Evolutionary conservation across 2,113 vertebrate genomes (phyloP).

Genomic region (Seriola quinqueradiata): DNA sequence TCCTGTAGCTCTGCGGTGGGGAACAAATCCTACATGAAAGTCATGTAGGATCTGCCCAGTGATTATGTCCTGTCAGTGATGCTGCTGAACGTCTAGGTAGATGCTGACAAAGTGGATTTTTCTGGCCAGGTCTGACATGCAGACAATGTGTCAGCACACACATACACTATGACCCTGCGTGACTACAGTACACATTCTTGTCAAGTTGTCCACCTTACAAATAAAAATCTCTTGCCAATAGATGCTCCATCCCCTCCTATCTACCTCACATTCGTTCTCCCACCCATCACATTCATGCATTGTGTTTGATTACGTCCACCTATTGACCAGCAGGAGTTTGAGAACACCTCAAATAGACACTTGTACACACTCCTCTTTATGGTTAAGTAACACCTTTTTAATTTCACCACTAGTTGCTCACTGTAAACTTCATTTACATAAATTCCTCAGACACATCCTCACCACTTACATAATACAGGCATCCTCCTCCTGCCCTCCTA

Average conservation of each 20-base stretch:
- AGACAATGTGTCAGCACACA: constrained; percentile 24
- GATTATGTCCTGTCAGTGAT: constrained; percentile 45
- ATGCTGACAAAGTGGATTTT: constrained; percentile 59
- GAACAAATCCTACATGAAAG: constrained; percentile 4
- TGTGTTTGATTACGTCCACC: background rate
- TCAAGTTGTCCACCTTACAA: too few relatives aligned
- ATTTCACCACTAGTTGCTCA: background rate
- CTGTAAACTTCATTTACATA: background rate
- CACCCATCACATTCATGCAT: background rate
- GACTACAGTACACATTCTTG: too few relatives aligned
- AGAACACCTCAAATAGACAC: background rate
- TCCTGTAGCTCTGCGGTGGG: constrained; percentile 16
- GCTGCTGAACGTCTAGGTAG: constrained; percentile 39
- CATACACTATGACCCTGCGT: background rate
- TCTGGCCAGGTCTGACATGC: constrained; percentile 48
- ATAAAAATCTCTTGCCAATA: too few relatives aligned
- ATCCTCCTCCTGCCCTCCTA: too few relatives aligned
- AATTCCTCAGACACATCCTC: background rate
- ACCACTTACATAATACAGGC: background rate
- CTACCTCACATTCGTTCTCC: background rate
- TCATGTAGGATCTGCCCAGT: constrained; percentile 41
- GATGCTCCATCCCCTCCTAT: background rate
- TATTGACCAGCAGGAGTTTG: background rate
- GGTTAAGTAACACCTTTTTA: background rate
- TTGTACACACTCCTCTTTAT: background rate